Evolutionary conservation across 1,140 invertebrate genomes (phyloP).

Genomic region (Camponotus vicinus): DNA sequence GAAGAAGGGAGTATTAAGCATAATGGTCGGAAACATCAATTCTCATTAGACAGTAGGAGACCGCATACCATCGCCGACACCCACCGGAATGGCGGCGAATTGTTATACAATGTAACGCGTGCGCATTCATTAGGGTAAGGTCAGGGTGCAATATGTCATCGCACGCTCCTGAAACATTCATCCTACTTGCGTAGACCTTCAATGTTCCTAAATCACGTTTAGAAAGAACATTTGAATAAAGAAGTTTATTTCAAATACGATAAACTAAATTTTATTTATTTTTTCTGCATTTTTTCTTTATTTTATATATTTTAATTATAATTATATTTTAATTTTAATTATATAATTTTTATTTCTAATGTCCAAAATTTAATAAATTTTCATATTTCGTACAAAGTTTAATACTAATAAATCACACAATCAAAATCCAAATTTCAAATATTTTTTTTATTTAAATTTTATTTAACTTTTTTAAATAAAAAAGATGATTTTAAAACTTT

Average conservation of each 20-base stretch:
- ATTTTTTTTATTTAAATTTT: background rate
- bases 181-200: conserved; percentile 5
- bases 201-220: background rate
- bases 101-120: conserved; percentile 42
- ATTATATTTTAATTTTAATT: too few relatives aligned
- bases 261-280: background rate
- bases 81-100: conserved; percentile 42
- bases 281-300: background rate
- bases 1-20: conserved; percentile 66
- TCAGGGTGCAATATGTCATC: conserved; percentile 44
- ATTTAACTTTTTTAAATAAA: background rate
- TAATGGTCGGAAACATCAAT: conserved; percentile 80
- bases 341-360: background rate
- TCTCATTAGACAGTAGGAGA: conserved; percentile 72
- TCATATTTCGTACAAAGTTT: background rate
- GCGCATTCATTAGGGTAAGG: conserved; percentile 54
- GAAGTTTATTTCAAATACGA: background rate
- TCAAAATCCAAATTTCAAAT: background rate
- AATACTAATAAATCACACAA: background rate
- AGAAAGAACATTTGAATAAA: background rate
- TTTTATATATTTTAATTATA: background rate
- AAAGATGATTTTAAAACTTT: background rate
- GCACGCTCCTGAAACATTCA: conserved; percentile 44
- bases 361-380: background rate
- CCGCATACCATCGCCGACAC: conserved; percentile 64